phyloP scores from a whole-genome alignment of 1,140 invertebrate genomes.

The Antheraea pernyi region DNA sequence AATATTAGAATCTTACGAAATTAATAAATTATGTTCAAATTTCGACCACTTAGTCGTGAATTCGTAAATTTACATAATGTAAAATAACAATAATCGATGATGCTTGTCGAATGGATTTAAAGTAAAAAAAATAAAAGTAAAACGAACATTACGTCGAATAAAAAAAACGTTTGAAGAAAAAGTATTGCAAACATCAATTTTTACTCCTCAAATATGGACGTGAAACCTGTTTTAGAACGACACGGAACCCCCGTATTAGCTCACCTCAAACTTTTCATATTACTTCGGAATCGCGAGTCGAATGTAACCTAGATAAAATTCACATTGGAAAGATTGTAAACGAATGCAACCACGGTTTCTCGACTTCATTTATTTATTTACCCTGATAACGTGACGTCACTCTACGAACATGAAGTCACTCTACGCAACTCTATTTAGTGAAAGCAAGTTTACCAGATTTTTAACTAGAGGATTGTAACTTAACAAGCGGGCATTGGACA shows the following conservation, averaged over 20 bases:
- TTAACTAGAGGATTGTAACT: neutral
- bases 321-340: constrained; percentile 18
- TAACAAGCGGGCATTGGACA: neutral
- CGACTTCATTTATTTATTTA: neutral
- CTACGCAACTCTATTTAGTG: too few species aligned
- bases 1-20: too few species aligned
- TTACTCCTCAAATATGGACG: neutral
- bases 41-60: too few species aligned
- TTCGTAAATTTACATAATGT: too few species aligned
- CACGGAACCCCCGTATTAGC: constrained; percentile 31
- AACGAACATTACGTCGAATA: neutral
- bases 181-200: neutral
- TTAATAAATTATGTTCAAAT: too few species aligned
- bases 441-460: neutral
- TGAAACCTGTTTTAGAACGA: constrained; percentile 1
- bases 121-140: too few species aligned
- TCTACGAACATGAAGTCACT: too few species aligned
- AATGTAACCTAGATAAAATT: constrained; percentile 50
- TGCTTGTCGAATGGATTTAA: too few species aligned
- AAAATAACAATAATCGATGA: too few species aligned
- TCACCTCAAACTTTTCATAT: constrained; percentile 49
- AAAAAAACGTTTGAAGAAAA: neutral
- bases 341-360: constrained; percentile 12
- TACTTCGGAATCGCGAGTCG: constrained; percentile 26
- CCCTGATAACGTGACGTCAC: too few species aligned